Base-by-base conservation (phyloP, 1,140 invertebrate genomes). In the Globodera ellingtonae region DNA sequence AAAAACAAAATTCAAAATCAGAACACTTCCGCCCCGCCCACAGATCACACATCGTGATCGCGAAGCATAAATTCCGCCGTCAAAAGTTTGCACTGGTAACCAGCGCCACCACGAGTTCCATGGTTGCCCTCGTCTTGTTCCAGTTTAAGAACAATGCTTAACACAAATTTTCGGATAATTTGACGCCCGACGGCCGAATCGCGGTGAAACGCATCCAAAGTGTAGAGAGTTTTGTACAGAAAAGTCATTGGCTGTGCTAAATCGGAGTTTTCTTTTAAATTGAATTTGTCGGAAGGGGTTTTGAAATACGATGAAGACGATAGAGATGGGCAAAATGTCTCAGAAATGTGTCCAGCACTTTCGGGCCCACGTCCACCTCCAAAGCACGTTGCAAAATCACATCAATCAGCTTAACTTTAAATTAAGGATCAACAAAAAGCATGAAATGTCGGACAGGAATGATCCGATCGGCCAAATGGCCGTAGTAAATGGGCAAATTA, bases 161-260 rank as follows among this genome's bases (percentile, higher is more conserved):
- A 5, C 13, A 82, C 81, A 75, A 82, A 82, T 66, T 83, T 65
- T 3, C 81, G 81, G 69, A 73, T 71, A 21, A 52, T 48, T 80
- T 77, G 78, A 52, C 47, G 62, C 24, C 35, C 35, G 46, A 67
- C 62, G 75, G 59, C 10, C 47, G 24, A 77, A 10, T 70, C 67
- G 24, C 67, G 67, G 35, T 70, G 59, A 46, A 65, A 67, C 44
- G 75, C 21, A 24, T 77, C 62, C 65, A 50, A 77, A 77, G 65
- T 82, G 47, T 82, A 84, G 9, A 81, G 50, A n/a, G 83, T 86
- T 79, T 87, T 86, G 81, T 84, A 84, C 5, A 84, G 21, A 73
- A 84, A 84, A 15, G 85, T 85, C 69, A 84, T 82, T 72, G 83
- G 83, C 44, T 86, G 84, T 47, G 83, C 83, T 84, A 46, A 72